A percentile compares a stretch with the other conserved stretches of the same genome.
Evolutionary conservation across 1,140 invertebrate genomes (phyloP).

Genomic region (Brachionus plicatilis): DNA sequence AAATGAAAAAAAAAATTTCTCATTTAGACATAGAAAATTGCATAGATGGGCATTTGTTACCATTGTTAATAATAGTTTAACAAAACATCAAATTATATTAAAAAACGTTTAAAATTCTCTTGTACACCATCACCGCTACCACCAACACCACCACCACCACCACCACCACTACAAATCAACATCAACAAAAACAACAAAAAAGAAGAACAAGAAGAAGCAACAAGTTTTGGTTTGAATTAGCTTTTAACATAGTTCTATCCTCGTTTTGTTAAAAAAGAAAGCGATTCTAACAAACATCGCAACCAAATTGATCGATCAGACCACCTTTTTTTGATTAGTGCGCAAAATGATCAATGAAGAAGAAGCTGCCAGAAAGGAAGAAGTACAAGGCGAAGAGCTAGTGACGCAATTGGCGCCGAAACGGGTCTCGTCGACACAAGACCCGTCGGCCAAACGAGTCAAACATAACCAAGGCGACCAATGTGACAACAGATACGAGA

Average conservation of each 20-base stretch:
- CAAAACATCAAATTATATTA: not conserved
- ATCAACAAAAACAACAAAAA: too few relatives aligned
- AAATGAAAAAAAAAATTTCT: not conserved
- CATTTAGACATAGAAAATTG: not conserved
- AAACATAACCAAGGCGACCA: not conserved
- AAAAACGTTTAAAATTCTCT: not conserved
- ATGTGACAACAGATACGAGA: not conserved
- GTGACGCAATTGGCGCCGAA: not conserved
- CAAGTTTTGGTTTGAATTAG: not conserved
- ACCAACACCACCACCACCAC: too few relatives aligned
- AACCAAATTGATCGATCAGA: too few relatives aligned
- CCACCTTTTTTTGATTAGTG: not conserved
- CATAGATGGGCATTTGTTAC: not conserved
- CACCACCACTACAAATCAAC: not conserved
- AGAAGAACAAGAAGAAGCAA: not conserved
- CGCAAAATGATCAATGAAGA: not conserved
- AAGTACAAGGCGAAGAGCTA: not conserved
- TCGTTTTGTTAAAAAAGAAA: not conserved
- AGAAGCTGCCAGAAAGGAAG: not conserved
- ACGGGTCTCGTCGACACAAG: not conserved
- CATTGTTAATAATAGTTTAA: conserved; percentile 13
- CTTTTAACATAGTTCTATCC: not conserved
- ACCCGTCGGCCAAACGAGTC: not conserved
- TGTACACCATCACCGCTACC: not conserved
- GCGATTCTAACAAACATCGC: not conserved